Evolutionary conservation across 2,113 vertebrate genomes (phyloP), one percentile per base, ranked within the genome.

Genomic region (Hippolais icterina): DNA sequence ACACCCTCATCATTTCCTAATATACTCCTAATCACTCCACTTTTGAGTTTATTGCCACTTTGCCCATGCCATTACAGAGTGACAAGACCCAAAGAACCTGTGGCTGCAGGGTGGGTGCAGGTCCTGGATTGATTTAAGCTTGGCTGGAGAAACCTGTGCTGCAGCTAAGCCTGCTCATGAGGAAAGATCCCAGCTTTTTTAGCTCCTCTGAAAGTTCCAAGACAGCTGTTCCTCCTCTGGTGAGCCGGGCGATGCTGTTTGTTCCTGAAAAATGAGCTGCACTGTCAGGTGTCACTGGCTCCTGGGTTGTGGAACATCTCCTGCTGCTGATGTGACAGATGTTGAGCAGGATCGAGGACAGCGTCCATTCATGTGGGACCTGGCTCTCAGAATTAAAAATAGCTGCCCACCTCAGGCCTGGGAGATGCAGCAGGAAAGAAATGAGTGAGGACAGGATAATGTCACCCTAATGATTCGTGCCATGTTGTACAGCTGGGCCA

Each of bases 331-430:
- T 81, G n/a, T 92, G 93, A 85, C 77, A 94, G 86, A 81, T 75
- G 68, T 25, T 86, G 93, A 88, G 65, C 42, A 47, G 71, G 76
- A 92, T 4, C 14, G 68, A 91, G 81, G 74, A 83, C 44, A 72
- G 69, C 1, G 8, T 10, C 47, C 27, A 5, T 37, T 65, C 87
- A 21, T 31, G 66, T 87, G 64, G 64, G 78, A 91, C 72, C 41
- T 77, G 91, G 78, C 77, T 89, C 70, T 94, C 80, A 76, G 70
- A 52, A 85, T 87, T 82, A 92, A 92, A 93, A 92, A 91, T 68
- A 93, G 44, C 70, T 95, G 76, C 47, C 86, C 22, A 11, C 80
- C 86, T 85, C 78, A 78, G 53, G 47, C 11, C 57, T 89, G 83
- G 52, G 89, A 95, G 89, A 94, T 37, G 13, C 0, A 65, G 77